Evolutionary conservation across 37 sponge, comb jelly and placozoan species (phyloP), one percentile per base, ranked within the genome.

Genomic region (Trichoplax adhaerens): DNA sequence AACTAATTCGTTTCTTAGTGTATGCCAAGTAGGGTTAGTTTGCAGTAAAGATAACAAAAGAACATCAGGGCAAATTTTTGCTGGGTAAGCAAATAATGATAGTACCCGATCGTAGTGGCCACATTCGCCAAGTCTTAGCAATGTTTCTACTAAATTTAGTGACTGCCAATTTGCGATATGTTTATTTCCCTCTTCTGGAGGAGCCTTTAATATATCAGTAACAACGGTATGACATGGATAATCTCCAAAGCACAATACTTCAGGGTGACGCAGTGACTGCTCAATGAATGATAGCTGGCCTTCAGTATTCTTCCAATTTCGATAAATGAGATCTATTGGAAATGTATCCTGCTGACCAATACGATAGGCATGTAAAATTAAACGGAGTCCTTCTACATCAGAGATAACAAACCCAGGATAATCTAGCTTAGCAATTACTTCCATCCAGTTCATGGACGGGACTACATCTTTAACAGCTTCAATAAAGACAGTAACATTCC

Each of bases 41-140:
- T 87, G 82, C 57, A 98, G 75, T 1, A 89, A 7, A 5, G 83
- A 86, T 57, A 98, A 74, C 76, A 93, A 78, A 55, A 98, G 80
- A 1, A 93, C 65, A 64, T 98, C 94, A n/a, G 99, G 87, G 69
- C 93, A 92, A 68, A 88, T 85, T 56, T 89, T 92, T 56, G 88
- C 73, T 7, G 99, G 99, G 0, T 61, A 52, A 48, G 66, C 68
- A 50, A 98, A 79, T 61, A 98, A 12, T 57, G 75, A 52, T 60
- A 80, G 80, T 65, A 93, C 99, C 55, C 89, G 88, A 1, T 79
- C 81, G 73, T 83, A 84, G 57, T 87, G 85, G 7, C 88, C 93
- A 55, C 81, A 77, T 65, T 98, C 99, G 52, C 89, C 77, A 64
- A 93, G 69, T 50, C 77, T 76, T 52, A 98, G 79, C 67, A 98